A percentile compares a stretch with the other conserved stretches of the same genome.
Conservation (phyloP, 2,797 vertebrate genomes). For the Sardinella longiceps region DNA sequence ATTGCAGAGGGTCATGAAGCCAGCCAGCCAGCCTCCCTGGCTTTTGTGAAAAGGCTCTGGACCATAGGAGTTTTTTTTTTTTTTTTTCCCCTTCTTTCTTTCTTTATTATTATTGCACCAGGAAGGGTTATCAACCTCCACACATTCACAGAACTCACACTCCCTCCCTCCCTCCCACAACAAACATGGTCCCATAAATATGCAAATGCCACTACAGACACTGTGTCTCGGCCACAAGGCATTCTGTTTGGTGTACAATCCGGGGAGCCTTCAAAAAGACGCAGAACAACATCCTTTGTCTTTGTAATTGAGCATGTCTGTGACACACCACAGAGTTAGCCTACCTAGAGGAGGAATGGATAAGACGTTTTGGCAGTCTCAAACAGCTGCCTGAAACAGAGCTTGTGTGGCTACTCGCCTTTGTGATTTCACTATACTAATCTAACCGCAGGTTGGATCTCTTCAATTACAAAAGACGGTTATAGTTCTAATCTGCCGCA, state of each 20-base stretch:
- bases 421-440: not conserved
- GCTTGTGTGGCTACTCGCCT: not conserved
- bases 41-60: conserved; percentile 71
- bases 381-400: not conserved
- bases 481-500: not conserved
- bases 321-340: conserved; percentile 2
- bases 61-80: conserved; percentile 61
- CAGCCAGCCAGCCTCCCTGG: conserved; percentile 59
- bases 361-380: not conserved
- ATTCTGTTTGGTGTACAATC: conserved; percentile 15
- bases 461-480: not conserved
- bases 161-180: conserved; percentile 35
- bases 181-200: conserved; percentile 43
- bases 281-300: conserved; percentile 17
- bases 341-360: conserved; percentile 12
- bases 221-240: not conserved
- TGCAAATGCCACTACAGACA: conserved; percentile 28
- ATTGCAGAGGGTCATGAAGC: conserved; percentile 70
- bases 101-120: conserved; percentile 64
- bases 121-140: conserved; percentile 64
- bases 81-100: no score
- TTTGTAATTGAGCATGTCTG: conserved; percentile 5
- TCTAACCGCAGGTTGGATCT: not conserved
- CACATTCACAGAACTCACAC: conserved; percentile 43
- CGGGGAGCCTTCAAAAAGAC: not conserved